These are phyloP conservation scores for Tethya wilhelma DNA, from an alignment of 37 sponge, comb jelly and placozoan genomes.

Conservation along the genomic window DNA sequence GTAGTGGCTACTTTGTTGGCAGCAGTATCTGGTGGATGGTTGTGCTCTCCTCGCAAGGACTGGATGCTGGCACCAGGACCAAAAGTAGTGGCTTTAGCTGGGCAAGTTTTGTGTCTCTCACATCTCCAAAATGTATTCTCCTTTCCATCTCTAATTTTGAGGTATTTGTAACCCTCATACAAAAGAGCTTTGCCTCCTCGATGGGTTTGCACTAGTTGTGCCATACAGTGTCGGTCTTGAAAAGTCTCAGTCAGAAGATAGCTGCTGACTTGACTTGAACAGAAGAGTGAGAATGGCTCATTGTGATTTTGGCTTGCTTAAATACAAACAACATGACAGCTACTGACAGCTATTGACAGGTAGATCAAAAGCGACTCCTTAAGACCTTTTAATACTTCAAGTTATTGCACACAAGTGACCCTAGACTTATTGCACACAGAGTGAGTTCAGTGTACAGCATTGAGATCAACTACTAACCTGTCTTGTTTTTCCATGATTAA, in stretches of 20 bases:
- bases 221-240: too few relatives aligned
- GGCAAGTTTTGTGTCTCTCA: neutral
- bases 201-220: neutral
- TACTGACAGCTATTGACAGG: too few relatives aligned
- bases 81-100: neutral
- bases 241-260: neutral
- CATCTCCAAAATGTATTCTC: slow-evolving; percentile 23
- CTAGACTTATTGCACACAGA: too few relatives aligned
- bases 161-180: slow-evolving; percentile 28
- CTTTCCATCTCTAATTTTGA: slow-evolving; percentile 19
- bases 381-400: too few relatives aligned
- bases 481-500: too few relatives aligned
- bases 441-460: too few relatives aligned
- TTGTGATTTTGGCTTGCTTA: too few relatives aligned
- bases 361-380: too few relatives aligned
- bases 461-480: too few relatives aligned
- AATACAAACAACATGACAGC: too few relatives aligned
- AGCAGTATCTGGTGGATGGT: neutral
- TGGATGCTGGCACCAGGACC: neutral
- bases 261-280: neutral
- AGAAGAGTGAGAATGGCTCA: neutral
- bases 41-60: neutral
- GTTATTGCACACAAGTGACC: too few relatives aligned
- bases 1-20: too few relatives aligned
- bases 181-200: neutral